Conservation (phyloP, 2,888 invertebrate genomes). For the Agonopterix alstromeriana region DNA sequence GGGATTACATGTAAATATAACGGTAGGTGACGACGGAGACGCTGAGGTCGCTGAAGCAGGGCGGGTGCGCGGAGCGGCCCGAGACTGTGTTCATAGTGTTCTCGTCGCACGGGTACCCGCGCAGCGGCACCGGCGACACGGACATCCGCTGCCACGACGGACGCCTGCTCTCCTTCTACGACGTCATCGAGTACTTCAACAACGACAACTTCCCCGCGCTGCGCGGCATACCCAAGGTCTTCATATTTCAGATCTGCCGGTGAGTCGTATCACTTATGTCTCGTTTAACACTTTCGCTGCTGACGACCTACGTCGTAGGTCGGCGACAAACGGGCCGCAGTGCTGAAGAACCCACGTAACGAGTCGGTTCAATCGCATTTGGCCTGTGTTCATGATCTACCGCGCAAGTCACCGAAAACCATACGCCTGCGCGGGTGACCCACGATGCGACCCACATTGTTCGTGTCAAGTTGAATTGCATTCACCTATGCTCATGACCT, state of each 20-base stretch:
- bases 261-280: constrained; percentile 13
- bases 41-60: constrained; percentile 44
- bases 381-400: too few species aligned
- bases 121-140: constrained; percentile 59
- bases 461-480: too few species aligned
- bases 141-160: constrained; percentile 79
- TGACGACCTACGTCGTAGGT: too few species aligned
- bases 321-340: too few species aligned
- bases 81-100: constrained; percentile 81
- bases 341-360: too few species aligned
- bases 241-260: constrained; percentile 85
- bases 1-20: too few species aligned
- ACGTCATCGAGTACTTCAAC: constrained; percentile 78
- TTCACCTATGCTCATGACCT: too few species aligned
- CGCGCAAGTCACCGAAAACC: too few species aligned
- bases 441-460: too few species aligned
- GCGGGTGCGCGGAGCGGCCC: constrained; percentile 12
- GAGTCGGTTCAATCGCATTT: too few species aligned
- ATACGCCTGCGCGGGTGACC: too few species aligned
- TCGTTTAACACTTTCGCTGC: too few species aligned
- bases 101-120: constrained; percentile 80
- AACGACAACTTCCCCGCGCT: constrained; percentile 70
- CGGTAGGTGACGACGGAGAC: constrained; percentile 45
- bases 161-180: constrained; percentile 56
- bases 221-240: constrained; percentile 81